Evolutionary conservation across 1,140 invertebrate species (phyloP), one percentile per base, ranked within the genome.

Genomic region (Paralvinella palmiformis): DNA sequence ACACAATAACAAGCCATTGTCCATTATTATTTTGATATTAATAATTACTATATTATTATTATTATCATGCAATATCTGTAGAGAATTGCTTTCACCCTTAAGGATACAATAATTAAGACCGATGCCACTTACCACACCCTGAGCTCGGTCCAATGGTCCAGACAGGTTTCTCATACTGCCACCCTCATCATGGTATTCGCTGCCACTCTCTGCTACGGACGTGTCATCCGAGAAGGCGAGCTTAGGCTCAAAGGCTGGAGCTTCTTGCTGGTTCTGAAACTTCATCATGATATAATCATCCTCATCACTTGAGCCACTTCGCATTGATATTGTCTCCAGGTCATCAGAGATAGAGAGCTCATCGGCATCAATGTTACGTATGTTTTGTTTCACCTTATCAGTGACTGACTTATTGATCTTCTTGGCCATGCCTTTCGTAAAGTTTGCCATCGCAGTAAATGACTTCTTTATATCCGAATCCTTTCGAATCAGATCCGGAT

Each of bases 181-280:
- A 0, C 90, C 83, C 68, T 91, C 89, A 76, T 94, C 91, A 27
- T 90, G 84, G 15, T 91, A 88, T 76, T 95, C 92, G 41, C 87
- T 88, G 6, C 91, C 93, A 27, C 91, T 86, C 75, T 94, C 92
- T 1, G 81, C 32, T 88, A 86, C 1, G 5, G 75, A 75, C 3
- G 72, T 69, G 27, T 68, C 72, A 7, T 78, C 73, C n/a, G 13
- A 53, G 45, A 48, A 70, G 70, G 41, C 62, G 63, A 29, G 15
- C 24, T 67, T 62, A 22, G n/a, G 56, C 27, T 63, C 57, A 60
- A 79, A 79, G 13, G 73, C 74, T 37, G 75, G 75, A 31, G 68
- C 59, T 41, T 77, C 77, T 17, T 67, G 63, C 22, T 57, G 62
- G 31, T 77, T 56, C 36, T 63, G 32, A 37, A 62, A 52, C 50